Base-by-base conservation (phyloP, 2,888 invertebrate species). In the Coremacera marginata region DNA sequence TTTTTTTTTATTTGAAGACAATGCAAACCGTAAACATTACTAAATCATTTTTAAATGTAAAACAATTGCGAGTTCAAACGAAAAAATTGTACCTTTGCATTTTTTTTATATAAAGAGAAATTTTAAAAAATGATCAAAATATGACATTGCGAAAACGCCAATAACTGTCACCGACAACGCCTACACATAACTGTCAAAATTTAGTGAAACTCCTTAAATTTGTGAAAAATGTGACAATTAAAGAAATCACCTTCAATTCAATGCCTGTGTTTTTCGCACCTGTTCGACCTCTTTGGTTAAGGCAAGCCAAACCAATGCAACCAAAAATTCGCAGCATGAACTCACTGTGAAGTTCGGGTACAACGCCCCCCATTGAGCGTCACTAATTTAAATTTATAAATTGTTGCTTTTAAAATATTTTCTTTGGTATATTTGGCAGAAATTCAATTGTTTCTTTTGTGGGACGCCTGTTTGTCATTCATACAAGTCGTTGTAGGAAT, bases 101-200 rank as follows among this genome's bases (percentile, higher is more conserved):
- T 8, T 37, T 11, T 44, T 44, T 44, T 44, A 44, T 44, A 11
- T 44, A 7, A 7, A 44, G 44, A 44, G 44, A 55, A n/a, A 19
- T 52, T 19, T n/a, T 55, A 60, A 72, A 72, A 44, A 44, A 72
- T 72, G 1, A 62, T 14, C 49, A 62, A 62, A 49, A 62, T 44
- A 60, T 72, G 72, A 72, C 62, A n/a, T 37, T 19, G 71, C 71
- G 27, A 72, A 55, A 60, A 72, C 34, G 57, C 19, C 19, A 68
- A 22, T 19, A 51, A 68, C 68, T 68, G 68, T 68, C 68, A 68
- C 49, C 51, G 51, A 68, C 19, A 34, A 68, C 68, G 68, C 68
- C 68, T 31, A 68, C 68, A 51, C 16, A 27, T 11, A 60, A 49
- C 14, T 72, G 62, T 60, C 60, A 72, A 44, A 72, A 27, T 44